Evolutionary conservation across 1,140 invertebrate genomes (phyloP).

Genomic region (Drosophila elegans): DNA sequence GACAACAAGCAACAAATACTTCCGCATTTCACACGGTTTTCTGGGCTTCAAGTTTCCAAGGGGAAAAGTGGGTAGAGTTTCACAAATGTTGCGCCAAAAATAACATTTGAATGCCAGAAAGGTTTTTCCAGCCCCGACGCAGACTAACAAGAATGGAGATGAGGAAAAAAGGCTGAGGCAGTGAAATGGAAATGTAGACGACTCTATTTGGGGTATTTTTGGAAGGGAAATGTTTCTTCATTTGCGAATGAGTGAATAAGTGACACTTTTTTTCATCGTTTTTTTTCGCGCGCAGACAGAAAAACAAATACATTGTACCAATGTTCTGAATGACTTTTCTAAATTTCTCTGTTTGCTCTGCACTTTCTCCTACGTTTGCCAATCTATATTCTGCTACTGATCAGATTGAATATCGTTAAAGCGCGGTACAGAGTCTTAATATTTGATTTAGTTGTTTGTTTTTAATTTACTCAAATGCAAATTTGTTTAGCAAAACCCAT

Average conservation of each 20-base stretch:
- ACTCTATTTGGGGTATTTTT: slow-evolving; percentile 61
- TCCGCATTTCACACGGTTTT: slow-evolving; percentile 72
- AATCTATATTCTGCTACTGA: slow-evolving; percentile 19
- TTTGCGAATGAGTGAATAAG: slow-evolving; percentile 65
- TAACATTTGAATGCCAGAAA: slow-evolving; percentile 79
- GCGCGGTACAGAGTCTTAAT: slow-evolving; percentile 68
- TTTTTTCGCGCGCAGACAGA: slow-evolving; percentile 36
- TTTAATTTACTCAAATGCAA: slow-evolving; percentile 74
- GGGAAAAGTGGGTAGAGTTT: slow-evolving; percentile 29
- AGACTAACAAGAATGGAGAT: slow-evolving; percentile 39
- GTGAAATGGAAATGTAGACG: slow-evolving; percentile 52
- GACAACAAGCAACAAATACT: slow-evolving; percentile 64
- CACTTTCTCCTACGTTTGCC: slow-evolving; percentile 17
- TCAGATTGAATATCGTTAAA: slow-evolving; percentile 53
- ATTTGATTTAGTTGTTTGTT: slow-evolving; percentile 79
- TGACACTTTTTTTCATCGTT: slow-evolving; percentile 58
- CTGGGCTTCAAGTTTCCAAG: neutral
- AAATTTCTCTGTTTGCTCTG: slow-evolving; percentile 61
- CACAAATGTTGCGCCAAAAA: slow-evolving; percentile 73
- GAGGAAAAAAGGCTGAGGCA: neutral
- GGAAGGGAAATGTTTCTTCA: slow-evolving; percentile 43
- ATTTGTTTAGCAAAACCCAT: slow-evolving; percentile 55
- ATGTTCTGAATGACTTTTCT: slow-evolving; percentile 61
- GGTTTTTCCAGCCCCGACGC: slow-evolving; percentile 57
- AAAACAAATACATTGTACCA: slow-evolving; percentile 23